Percentiles rank a stretch among this genome's conserved stretches.
Evolutionary conservation across 2,797 vertebrate genomes (phyloP).

Genomic region (Molothrus ater): DNA sequence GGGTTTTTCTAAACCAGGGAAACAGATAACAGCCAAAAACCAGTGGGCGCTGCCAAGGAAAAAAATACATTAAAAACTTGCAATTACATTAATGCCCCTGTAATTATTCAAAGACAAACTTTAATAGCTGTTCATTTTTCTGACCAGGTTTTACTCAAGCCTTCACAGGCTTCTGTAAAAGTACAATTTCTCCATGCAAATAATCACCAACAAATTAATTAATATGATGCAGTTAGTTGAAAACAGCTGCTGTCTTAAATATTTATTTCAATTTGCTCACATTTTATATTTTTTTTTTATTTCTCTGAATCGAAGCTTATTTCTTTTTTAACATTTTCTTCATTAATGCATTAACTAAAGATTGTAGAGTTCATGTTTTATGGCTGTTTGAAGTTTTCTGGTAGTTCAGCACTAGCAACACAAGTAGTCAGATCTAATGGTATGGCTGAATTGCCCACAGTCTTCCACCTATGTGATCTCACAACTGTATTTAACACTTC

Average conservation of each 20-base stretch:
- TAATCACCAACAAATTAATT: neutral
- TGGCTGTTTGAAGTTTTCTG: neutral
- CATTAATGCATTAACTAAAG: neutral
- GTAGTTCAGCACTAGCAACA: neutral
- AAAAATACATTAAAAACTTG: neutral
- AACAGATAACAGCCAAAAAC: slow-evolving; percentile 98
- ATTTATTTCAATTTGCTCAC: neutral
- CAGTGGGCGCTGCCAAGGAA: slow-evolving; percentile 89
- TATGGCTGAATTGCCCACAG: neutral
- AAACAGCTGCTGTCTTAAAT: neutral
- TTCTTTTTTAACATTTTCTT: neutral
- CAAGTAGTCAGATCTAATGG: neutral
- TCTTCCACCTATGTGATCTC: neutral
- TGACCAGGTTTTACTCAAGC: slow-evolving; percentile 3
- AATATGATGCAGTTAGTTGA: neutral
- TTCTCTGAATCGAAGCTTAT: neutral
- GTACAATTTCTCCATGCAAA: neutral
- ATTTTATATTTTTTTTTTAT: neutral
- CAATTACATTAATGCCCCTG: neutral
- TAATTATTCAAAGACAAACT: neutral
- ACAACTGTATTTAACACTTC: neutral
- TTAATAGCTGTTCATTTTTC: neutral
- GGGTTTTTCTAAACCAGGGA: slow-evolving; percentile 88
- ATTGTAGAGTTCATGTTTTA: neutral
- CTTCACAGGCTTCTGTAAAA: neutral